These are phyloP conservation scores for Synanthedon formicaeformis DNA, from an alignment of 2,888 invertebrate genomes.

Conservation along the genomic window DNA sequence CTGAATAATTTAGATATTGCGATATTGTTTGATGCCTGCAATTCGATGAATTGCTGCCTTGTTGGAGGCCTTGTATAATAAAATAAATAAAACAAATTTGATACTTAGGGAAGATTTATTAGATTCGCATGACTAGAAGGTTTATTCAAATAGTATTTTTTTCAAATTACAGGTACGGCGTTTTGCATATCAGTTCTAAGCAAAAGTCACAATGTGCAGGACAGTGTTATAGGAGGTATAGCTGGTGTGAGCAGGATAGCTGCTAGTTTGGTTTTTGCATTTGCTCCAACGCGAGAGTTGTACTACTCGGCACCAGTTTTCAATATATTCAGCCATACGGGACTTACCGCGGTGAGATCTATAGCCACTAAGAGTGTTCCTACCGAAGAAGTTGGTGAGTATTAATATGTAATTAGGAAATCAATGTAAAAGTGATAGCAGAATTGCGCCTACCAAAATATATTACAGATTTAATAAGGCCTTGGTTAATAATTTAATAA, in stretches of 20 bases:
- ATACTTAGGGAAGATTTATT: too few relatives aligned
- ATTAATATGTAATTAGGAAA: background rate
- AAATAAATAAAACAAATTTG: too few relatives aligned
- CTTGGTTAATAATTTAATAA: too few relatives aligned
- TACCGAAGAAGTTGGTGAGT: conserved; percentile 64
- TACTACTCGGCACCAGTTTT: conserved; percentile 61
- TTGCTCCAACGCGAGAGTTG: conserved; percentile 54
- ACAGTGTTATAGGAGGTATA: conserved; percentile 56
- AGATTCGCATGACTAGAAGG: too few relatives aligned
- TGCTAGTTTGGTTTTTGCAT: conserved; percentile 62
- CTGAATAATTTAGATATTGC: too few relatives aligned
- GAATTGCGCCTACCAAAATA: background rate
- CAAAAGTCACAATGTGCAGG: conserved; percentile 50
- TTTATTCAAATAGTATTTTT: too few relatives aligned
- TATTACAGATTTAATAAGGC: background rate
- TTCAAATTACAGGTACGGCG: conserved; percentile 39
- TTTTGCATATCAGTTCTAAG: conserved; percentile 61
- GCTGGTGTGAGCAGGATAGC: conserved; percentile 68
- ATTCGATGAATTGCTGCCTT: too few relatives aligned
- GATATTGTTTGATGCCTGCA: too few relatives aligned
- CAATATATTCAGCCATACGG: conserved; percentile 66
- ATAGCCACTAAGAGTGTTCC: conserved; percentile 69
- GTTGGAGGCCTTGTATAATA: too few relatives aligned
- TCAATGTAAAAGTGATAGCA: background rate
- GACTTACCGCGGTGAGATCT: conserved; percentile 68